Evolutionary conservation across 2,113 vertebrate genomes (phyloP), one percentile per base, ranked within the genome.

Genomic region (Dipodomys ordii): DNA sequence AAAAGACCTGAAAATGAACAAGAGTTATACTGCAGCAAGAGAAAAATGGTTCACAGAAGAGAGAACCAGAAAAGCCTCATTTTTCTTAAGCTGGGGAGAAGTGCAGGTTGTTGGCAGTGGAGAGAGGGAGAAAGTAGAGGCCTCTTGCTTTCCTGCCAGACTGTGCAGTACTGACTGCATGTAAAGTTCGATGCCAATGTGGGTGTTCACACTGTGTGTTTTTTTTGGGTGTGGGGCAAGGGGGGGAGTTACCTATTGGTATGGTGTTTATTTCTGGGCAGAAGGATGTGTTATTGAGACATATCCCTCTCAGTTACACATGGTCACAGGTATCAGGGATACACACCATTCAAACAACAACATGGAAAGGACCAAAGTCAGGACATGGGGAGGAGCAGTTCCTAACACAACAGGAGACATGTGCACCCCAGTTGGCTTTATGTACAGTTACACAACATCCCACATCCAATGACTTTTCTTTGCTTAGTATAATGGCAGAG

Each of bases 41-140:
- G 74, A 93, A 93, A 93, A 96, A 89, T 95, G 57, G 86, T 89
- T 72, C 82, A 39, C 27, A 91, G 64, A 96, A 86, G 71, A 91
- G 69, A 64, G 91, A 88, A 65, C n/a, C 46, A 88, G 64, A 92
- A 87, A 86, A 74, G 57, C 57, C 81, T 93, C 88, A 89, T 93
- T 86, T 95, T 93, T 94, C 80, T 89, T 78, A 32, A 1, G 13
- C 82, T 30, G 64, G 88, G 71, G 85, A 77, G 76, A 89, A 93
- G 86, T 78, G 68, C 57, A 92, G 76, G 15, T 73, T 73, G 77
- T 93, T 77, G 57, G 71, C 39, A 89, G 91, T 30, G 77, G 1
- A n/a, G 65, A 22, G 49, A 90, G 79, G 7, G 62, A 57, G 46
- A 44, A 57, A 46, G 77, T 30, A 81, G 49, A 72, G 11, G 73